These are phyloP conservation scores for Zophobas atratus DNA, from an alignment of 1,140 invertebrate species.

Conservation along the genomic window DNA sequence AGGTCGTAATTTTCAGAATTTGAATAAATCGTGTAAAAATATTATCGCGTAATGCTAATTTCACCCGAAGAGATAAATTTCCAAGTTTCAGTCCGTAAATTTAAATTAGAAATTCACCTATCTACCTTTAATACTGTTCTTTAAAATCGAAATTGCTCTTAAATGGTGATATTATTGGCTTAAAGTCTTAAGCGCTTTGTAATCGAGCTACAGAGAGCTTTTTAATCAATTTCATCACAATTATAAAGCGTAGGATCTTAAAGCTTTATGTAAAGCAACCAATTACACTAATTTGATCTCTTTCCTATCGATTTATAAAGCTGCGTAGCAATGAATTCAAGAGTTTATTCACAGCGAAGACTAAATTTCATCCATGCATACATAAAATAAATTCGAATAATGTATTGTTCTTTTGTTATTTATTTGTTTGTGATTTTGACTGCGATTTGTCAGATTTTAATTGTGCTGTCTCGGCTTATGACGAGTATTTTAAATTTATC, in stretches of 20 bases:
- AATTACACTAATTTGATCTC: slow-evolving; percentile 37
- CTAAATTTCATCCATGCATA: too few species aligned
- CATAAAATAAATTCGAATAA: too few species aligned
- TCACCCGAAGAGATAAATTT: background rate
- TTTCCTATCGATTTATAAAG: slow-evolving; percentile 17
- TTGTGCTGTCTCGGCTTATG: too few species aligned
- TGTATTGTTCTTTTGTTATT: too few species aligned
- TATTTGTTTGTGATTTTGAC: too few species aligned
- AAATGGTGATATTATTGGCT: slow-evolving; percentile 51
- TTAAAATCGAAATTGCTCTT: slow-evolving; percentile 50
- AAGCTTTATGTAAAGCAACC: slow-evolving; percentile 42
- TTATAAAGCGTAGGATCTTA: slow-evolving; percentile 29
- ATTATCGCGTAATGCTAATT: too few species aligned
- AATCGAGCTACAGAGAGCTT: slow-evolving; percentile 22
- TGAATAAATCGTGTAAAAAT: too few species aligned
- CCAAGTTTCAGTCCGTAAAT: background rate
- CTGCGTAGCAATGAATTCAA: background rate
- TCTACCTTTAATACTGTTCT: slow-evolving; percentile 31
- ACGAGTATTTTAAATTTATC: too few species aligned
- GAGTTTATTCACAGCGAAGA: too few species aligned
- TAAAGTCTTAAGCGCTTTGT: slow-evolving; percentile 28
- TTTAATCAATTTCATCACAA: slow-evolving; percentile 39
- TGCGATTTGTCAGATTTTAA: too few species aligned
- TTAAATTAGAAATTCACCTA: background rate
- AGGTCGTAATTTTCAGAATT: too few species aligned